Percentiles rank a stretch among this genome's conserved stretches.
These are phyloP conservation scores for Schizothorax lantsangensis DNA, from an alignment of 2,797 vertebrate genomes.

Conservation along the genomic window DNA sequence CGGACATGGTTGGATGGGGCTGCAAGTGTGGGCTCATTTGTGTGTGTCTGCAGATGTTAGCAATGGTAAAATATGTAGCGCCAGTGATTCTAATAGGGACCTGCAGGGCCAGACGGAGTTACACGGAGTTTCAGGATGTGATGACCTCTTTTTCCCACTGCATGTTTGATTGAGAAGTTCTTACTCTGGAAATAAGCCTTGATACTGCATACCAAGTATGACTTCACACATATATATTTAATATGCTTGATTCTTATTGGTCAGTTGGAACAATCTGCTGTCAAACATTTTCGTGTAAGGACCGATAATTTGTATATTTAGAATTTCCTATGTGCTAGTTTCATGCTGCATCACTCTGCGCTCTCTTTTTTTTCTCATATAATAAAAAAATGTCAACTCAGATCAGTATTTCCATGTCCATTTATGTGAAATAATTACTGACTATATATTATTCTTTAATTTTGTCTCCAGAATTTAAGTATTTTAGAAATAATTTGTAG, in stretches of 20 bases:
- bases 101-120: conserved; percentile 25
- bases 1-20: not conserved
- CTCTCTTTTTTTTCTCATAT: not conserved
- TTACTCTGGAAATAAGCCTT: conserved; percentile 14
- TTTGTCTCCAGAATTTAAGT: no score
- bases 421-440: not conserved
- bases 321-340: not conserved
- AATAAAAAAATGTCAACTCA: not conserved
- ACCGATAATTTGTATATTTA: not conserved
- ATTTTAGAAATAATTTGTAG: no score
- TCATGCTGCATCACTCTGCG: not conserved
- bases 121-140: not conserved
- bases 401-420: not conserved
- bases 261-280: not conserved
- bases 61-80: conserved; percentile 12
- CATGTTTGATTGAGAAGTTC: not conserved
- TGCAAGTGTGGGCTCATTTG: conserved; percentile 10
- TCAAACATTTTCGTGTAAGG: not conserved
- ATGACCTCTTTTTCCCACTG: conserved; percentile 35
- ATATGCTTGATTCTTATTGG: not conserved
- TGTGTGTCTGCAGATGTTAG: conserved; percentile 41
- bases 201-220: not conserved
- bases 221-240: not conserved
- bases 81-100: conserved; percentile 21
- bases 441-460: not conserved